phyloP scores from a whole-genome alignment of 2,797 vertebrate genomes.

The Potorous gilbertii region DNA sequence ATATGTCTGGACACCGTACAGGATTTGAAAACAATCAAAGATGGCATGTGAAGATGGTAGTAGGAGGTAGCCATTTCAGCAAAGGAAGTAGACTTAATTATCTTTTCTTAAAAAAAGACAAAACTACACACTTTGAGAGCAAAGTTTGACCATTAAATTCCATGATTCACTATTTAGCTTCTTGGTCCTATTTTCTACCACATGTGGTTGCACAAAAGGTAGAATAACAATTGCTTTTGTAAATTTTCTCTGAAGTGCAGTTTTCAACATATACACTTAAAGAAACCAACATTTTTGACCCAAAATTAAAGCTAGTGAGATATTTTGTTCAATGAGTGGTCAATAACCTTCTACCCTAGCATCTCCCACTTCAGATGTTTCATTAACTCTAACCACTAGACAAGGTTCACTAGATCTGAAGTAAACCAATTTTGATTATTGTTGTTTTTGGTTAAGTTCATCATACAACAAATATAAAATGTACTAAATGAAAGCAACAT shows the following conservation, averaged over 20 bases:
- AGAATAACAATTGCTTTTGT: slow-evolving; percentile 23
- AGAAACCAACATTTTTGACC: background rate
- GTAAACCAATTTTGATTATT: background rate
- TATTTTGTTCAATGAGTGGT: background rate
- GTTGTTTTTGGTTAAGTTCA: background rate
- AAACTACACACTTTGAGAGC: background rate
- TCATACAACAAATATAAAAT: background rate
- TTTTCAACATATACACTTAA: slow-evolving; percentile 15
- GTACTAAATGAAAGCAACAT: too few species aligned
- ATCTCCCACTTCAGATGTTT: slow-evolving; percentile 6
- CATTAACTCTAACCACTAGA: background rate
- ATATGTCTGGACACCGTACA: background rate
- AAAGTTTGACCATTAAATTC: slow-evolving; percentile 10
- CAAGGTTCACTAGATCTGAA: background rate
- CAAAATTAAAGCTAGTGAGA: slow-evolving; percentile 16
- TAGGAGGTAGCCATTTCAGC: background rate
- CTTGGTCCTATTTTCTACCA: slow-evolving; percentile 26
- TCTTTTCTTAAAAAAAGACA: background rate
- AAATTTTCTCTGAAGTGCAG: slow-evolving; percentile 1
- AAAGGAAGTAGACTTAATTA: slow-evolving; percentile 9
- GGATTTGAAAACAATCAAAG: background rate
- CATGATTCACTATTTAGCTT: background rate
- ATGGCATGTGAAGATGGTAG: background rate
- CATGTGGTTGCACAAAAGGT: background rate
- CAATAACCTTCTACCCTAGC: background rate